Base-by-base conservation (phyloP, 2,888 invertebrate species). In the Epinotia brunnichana region DNA sequence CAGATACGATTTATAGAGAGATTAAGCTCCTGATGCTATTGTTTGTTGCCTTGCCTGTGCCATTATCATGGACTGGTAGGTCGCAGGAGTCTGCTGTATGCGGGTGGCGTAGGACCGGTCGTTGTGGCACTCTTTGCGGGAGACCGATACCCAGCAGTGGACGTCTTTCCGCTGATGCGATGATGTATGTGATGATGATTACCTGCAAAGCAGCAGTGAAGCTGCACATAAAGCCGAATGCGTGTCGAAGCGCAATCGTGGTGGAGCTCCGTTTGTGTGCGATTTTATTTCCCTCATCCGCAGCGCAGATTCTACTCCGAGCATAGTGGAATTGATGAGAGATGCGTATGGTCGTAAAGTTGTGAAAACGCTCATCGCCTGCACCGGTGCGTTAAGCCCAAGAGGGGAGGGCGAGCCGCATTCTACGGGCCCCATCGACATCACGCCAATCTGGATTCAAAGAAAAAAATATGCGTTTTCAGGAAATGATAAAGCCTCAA, bases 301-400 rank as follows among this genome's bases (percentile, higher is more conserved):
- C 2, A 66, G n/a, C 74, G 77, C 80, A n/a, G 74, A 59, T 56
- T 89, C 87, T 51, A 85, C 75, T 76, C 85, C 82, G 64, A 57
- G 44, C 44, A 91, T 83, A 70, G 91, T 91, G 48, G 83, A 82
- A 82, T 89, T 87, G 57, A 92, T 74, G 61, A 91, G 76, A 57
- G 79, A 81, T 13, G 81, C 83, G 83, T 91, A 91, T 56, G 77
- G 81, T 74, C 79, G 79, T 74, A 91, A 82, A 76, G 83, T 72
- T 41, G 92, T 91, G 83, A 92, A 86, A 76, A 92, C 92, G 83
- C 90, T 90, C 71, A 86, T 83, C 74, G 86, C 84, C 71, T 77
- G 79, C 51, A 70, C 75, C 7, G 76, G 44, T 13, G 29, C 68
- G 56, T 15, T 0, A 83, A 74, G 85, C 85, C 73, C 77, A 79